Evolutionary conservation across 2,797 vertebrate genomes (phyloP).

Genomic region (Knipowitschia caucasica): DNA sequence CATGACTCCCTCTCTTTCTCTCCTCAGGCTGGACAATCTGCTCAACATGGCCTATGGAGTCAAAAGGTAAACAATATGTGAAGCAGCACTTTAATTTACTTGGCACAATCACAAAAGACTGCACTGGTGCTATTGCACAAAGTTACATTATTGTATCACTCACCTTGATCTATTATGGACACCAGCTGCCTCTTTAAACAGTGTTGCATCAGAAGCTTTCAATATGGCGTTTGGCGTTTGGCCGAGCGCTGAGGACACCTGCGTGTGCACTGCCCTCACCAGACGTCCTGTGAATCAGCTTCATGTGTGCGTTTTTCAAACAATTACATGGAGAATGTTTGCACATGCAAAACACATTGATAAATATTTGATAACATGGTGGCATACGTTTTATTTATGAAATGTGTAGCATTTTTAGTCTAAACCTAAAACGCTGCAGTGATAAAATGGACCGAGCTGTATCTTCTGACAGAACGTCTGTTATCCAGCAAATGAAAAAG

Average conservation of each 20-base stretch:
- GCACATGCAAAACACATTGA: too few species aligned
- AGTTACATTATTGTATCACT: slow-evolving; percentile 56
- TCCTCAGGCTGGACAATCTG: slow-evolving; percentile 99
- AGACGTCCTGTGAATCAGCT: slow-evolving; percentile 66
- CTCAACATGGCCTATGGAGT: slow-evolving; percentile 99
- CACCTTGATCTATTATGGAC: slow-evolving; percentile 69
- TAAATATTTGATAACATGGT: too few species aligned
- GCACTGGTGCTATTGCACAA: slow-evolving; percentile 56
- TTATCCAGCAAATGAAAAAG: too few species aligned
- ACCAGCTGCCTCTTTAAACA: slow-evolving; percentile 52
- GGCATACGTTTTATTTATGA: too few species aligned
- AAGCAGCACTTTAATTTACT: slow-evolving; percentile 31
- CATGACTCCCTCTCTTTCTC: slow-evolving; percentile 79
- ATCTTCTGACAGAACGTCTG: too few species aligned
- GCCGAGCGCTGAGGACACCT: slow-evolving; percentile 67
- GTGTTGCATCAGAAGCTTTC: slow-evolving; percentile 61
- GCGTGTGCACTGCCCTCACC: slow-evolving; percentile 70
- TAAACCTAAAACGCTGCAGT: too few species aligned
- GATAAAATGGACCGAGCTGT: too few species aligned
- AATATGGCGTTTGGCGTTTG: slow-evolving; percentile 52
- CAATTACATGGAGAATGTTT: too few species aligned
- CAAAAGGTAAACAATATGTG: slow-evolving; percentile 96
- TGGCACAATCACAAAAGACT: slow-evolving; percentile 51
- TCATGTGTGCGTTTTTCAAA: too few species aligned
- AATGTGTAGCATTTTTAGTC: too few species aligned